Base-by-base conservation (phyloP, 1,140 invertebrate species). In the Zaprionus ghesquierei region DNA sequence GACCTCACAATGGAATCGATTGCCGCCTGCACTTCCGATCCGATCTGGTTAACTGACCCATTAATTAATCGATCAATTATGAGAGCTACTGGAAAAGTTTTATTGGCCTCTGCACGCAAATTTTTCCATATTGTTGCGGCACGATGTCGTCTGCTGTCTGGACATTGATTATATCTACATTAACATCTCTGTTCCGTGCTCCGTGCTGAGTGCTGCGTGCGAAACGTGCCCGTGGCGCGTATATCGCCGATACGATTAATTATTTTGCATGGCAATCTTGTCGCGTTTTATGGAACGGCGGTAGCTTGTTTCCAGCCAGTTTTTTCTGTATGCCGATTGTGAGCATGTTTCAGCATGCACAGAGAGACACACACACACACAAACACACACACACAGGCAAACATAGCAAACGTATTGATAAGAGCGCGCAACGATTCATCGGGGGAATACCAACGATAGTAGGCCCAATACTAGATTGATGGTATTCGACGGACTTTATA, bases 141-240 rank as follows among this genome's bases (percentile, higher is more conserved):
- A 46, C 81, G 72, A 85, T 81, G 74, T 81, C 69, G 74, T 81
- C 69, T 35, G 31, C 53, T 38, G 63, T 71, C 69, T 71, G 53
- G 61, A 66, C 69, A 38, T 81, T 81, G 58, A 85, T 85, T 81
- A 56, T 73, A 46, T 46, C 18, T 46, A 62, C 60, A 80, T 77
- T 73, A 66, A 81, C 64, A 69, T 72, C 54, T 79, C 60, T 41
- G 53, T 23, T 23, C 35, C 41, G 27, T 0, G 41, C 3, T 50
- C n/a, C n/a, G n/a, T n/a, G n/a, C n/a, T n/a, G n/a, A n/a, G n/a
- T n/a, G n/a, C n/a, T n/a, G n/a, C n/a, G n/a, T n/a, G n/a, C 54
- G 46, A 61, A 65, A 65, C 62, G 54, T 72, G 69, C 25, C 53
- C 9, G n/a, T 25, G 18, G 18, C 15, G 41, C 35, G n/a, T 58